These are phyloP conservation scores for Odocoileus hemionus DNA, from an alignment of 2,113 vertebrate genomes.

Conservation along the genomic window DNA sequence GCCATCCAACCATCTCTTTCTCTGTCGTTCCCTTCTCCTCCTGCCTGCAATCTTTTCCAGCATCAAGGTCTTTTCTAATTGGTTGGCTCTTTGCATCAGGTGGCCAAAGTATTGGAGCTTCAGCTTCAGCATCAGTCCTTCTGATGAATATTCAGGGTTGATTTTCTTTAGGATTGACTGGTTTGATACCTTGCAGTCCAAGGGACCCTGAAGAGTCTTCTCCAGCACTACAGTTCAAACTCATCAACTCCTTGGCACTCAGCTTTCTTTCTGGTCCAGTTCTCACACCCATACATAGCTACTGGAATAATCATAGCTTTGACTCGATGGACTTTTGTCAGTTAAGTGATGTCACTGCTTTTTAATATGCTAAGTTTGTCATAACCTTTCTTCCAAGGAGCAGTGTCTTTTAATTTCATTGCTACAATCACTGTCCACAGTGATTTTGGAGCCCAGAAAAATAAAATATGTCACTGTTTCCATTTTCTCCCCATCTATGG, in stretches of 20 bases:
- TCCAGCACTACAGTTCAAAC: background rate
- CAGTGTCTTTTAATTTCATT: background rate
- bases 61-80: background rate
- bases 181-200: background rate
- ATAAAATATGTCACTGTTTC: background rate
- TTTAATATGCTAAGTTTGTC: background rate
- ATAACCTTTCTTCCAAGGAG: background rate
- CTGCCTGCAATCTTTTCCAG: background rate
- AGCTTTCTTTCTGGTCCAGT: background rate
- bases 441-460: background rate
- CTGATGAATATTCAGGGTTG: background rate
- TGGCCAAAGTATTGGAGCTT: background rate
- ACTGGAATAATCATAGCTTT: background rate
- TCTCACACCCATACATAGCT: background rate
- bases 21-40: background rate
- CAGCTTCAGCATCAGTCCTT: background rate
- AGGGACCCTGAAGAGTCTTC: background rate
- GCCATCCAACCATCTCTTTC: background rate
- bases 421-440: background rate
- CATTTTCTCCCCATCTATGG: background rate
- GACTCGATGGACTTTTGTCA: rapidly evolving
- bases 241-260: background rate
- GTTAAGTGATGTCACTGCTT: background rate
- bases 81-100: background rate
- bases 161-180: background rate